Base-by-base conservation (phyloP, 2,888 invertebrate genomes). In the Steinernema hermaphroditum region DNA sequence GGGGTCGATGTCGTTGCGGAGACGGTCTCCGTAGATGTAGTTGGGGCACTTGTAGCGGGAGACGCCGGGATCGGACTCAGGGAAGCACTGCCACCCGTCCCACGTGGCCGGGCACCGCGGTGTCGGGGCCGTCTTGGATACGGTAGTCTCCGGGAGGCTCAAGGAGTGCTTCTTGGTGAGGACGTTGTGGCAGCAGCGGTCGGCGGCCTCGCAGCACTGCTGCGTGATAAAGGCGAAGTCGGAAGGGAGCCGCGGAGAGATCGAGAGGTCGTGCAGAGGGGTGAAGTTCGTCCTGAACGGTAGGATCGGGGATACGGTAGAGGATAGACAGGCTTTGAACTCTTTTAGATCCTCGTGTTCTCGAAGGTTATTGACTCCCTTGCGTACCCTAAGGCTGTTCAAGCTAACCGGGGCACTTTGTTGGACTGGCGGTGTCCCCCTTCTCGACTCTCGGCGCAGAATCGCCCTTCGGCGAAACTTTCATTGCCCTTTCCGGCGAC, bases 31-130 rank as follows among this genome's bases (percentile, higher is more conserved):
- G 73, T 81, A 82, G 62, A 83, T 82, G 72, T 83, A 85, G 27
- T 46, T 70, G 6, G 85, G 85, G 72, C 85, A 85, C 16, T 34
- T 41, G 54, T 68, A 29, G 62, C 32, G 4, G 62, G 81, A 75
- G 2, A 68, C 41, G 14, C 82, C 80, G 12, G 78, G 76, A 27
- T 73, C 57, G 0, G 83, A 69, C 24, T 73, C 62, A 8, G 76
- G 77, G 73, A 84, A 85, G 73, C 86, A 85, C 41, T 83, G 80
- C 85, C 85, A 85, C 22, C 86, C 86, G 70, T 85, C 86, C 86
- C 86, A 85, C 2, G 84, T 84, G n/a, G 83, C 79, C 0, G 83
- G 83, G 75, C 85, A 85, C 2, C 72, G 8, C 46, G 27, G 37
- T 6, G 1, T 29, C 22, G 4, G 8, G 34, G 29, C 24, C n/a